Conservation (phyloP, 2,888 invertebrate species). For the Drosophila borealis region DNA sequence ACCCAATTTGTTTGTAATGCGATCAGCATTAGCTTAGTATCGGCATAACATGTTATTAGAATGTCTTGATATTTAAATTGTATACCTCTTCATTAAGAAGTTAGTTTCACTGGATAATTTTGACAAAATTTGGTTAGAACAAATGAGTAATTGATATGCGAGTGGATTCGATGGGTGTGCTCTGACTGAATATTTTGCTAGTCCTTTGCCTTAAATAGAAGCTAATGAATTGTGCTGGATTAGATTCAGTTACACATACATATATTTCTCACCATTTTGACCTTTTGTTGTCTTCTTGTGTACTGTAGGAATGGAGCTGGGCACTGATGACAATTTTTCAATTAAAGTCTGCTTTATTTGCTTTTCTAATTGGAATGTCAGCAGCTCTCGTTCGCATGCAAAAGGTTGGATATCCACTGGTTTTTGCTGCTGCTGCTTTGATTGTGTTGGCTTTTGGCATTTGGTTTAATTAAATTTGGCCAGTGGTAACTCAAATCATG, state of each 20-base stretch:
- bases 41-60: too few relatives aligned
- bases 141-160: neutral
- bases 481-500: conserved; percentile 68
- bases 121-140: too few relatives aligned
- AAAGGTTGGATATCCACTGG: conserved; percentile 16
- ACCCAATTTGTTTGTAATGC: too few relatives aligned
- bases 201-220: neutral
- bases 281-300: conserved; percentile 9
- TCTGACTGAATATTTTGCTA: neutral
- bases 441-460: conserved; percentile 41
- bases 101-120: too few relatives aligned
- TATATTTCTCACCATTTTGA: conserved; percentile 9
- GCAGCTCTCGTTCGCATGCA: conserved; percentile 24
- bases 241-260: too few relatives aligned
- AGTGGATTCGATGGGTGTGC: neutral
- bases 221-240: conserved; percentile 18
- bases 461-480: conserved; percentile 69
- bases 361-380: conserved; percentile 68
- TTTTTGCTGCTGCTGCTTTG: conserved; percentile 19
- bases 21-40: too few relatives aligned
- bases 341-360: conserved; percentile 66
- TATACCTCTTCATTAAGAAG: too few relatives aligned
- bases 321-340: conserved; percentile 47
- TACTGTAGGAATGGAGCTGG: conserved; percentile 8
- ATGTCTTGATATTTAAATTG: too few relatives aligned